A percentile compares a stretch with the other conserved stretches of the same genome.
Conservation (phyloP, 2,797 vertebrate genomes). For the Vipera latastei region DNA sequence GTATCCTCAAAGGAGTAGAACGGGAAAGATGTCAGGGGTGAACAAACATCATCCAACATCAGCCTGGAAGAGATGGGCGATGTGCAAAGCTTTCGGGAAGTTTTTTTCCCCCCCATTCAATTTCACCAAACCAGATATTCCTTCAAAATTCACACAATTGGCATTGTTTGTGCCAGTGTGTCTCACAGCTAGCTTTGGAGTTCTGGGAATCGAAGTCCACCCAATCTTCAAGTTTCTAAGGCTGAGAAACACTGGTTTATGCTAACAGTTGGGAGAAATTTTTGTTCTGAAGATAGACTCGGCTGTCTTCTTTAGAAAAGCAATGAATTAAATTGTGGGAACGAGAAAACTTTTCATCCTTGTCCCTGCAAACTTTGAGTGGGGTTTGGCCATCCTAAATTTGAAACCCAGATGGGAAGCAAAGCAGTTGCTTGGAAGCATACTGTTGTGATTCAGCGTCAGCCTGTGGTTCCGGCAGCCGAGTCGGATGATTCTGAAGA, state of each 20-base stretch:
- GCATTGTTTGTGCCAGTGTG: not conserved
- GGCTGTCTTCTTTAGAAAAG: not conserved
- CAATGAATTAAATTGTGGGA: not conserved
- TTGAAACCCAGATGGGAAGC: not conserved
- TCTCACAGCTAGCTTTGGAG: not conserved
- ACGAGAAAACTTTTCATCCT: not conserved
- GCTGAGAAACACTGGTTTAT: not conserved
- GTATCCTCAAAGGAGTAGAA: not conserved
- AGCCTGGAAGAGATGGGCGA: no score
- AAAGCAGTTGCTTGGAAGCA: conserved; percentile 24
- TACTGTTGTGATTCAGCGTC: no score
- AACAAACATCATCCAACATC: not conserved
- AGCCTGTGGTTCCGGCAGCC: no score
- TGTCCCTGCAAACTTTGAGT: not conserved
- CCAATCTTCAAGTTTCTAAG: not conserved
- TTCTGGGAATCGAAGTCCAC: not conserved
- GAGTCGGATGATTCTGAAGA: no score
- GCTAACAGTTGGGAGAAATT: not conserved
- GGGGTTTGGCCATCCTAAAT: not conserved
- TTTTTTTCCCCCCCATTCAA: not conserved
- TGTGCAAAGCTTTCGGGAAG: not conserved
- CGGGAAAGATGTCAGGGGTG: not conserved
- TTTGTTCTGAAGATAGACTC: not conserved
- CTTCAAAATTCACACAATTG: not conserved
- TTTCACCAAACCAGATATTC: not conserved